phyloP scores from a whole-genome alignment of 2,888 invertebrate species.

The Calameuta pallipes region DNA sequence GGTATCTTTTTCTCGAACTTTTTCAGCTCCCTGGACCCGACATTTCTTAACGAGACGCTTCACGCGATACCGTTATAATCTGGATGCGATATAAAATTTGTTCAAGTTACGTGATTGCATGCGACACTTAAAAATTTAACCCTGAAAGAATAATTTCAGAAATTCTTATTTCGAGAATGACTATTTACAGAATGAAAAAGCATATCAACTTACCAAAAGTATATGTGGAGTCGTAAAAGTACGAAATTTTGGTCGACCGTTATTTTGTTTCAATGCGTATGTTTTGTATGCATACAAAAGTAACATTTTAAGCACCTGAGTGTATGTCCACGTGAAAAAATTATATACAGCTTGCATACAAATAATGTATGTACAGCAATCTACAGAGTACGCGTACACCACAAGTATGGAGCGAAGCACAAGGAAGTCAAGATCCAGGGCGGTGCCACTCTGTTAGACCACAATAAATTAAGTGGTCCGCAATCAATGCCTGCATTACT shows the following conservation, averaged over 20 bases:
- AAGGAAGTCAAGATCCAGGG: neutral
- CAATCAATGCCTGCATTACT: constrained; percentile 14
- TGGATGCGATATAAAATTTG: neutral
- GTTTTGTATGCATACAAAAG: neutral
- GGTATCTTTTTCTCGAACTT: neutral
- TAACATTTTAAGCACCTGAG: neutral
- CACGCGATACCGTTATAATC: neutral
- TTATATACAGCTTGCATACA: no score
- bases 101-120: neutral
- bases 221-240: neutral
- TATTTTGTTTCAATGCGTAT: neutral
- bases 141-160: neutral
- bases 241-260: neutral
- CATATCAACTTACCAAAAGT: neutral
- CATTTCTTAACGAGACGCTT: neutral
- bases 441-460: neutral
- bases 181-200: neutral
- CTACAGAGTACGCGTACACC: neutral
- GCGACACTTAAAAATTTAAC: neutral
- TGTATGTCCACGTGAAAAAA: no score
- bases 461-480: constrained; percentile 11
- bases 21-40: neutral
- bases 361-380: no score
- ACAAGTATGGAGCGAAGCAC: neutral
- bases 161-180: neutral